Evolutionary conservation across 2,113 vertebrate genomes (phyloP).

Genomic region (Rhynchomys soricoides): DNA sequence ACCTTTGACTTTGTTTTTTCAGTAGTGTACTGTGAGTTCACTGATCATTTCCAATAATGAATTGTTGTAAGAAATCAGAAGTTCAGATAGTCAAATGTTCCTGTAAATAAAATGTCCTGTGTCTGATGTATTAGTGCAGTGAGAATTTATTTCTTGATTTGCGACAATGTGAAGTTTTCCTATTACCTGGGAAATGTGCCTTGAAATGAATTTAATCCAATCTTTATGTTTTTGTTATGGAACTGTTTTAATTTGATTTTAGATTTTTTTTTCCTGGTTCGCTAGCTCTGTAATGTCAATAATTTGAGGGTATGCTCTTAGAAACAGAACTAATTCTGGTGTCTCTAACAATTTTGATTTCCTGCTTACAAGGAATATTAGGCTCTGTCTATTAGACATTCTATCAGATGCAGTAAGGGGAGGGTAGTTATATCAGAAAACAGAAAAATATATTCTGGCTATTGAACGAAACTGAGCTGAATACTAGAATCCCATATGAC

Average conservation of each 20-base stretch:
- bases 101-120: background rate
- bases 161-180: background rate
- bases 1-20: conserved; percentile 32
- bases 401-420: background rate
- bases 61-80: conserved; percentile 10
- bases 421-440: background rate
- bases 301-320: background rate
- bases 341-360: background rate
- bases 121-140: background rate
- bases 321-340: background rate
- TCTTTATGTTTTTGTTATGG: background rate
- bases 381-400: background rate
- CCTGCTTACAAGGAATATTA: background rate
- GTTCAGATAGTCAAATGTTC: background rate
- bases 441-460: background rate
- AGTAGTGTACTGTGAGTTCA: background rate
- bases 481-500: no score
- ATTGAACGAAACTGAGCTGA: background rate
- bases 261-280: background rate
- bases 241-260: background rate
- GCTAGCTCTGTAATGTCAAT: background rate
- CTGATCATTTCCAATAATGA: background rate
- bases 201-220: background rate
- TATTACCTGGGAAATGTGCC: background rate
- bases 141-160: background rate